Base-by-base conservation (phyloP, 2,888 invertebrate genomes). In the Andrena haemorrhoa region DNA sequence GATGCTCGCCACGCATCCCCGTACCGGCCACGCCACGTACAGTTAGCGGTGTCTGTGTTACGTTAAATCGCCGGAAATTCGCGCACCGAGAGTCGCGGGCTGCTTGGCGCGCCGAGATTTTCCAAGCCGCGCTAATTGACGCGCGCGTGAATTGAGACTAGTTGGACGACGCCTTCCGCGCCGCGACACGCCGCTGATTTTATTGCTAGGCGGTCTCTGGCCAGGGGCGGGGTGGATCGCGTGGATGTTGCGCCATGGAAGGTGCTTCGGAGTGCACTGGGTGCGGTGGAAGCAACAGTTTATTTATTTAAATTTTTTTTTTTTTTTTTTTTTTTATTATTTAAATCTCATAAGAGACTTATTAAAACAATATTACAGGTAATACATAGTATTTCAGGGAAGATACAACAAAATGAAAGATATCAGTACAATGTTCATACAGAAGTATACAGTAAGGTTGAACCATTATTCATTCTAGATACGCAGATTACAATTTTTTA, bases 21-120 rank as follows among this genome's bases (percentile, higher is more conserved):
- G 60, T 29, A 8, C 29, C 53, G 23, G 53, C 23, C 29, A 65
- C 77, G 35, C 56, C 61, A 61, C 78, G 61, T 77, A 71, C 78
- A 61, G 79, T 79, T 71, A 78, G 20, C 71, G 31, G 20, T 26
- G 16, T 41, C 41, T 20, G 58, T 70, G 58, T 60, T 60, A 31
- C 49, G 31, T 66, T 66, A 72, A 68, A 51, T 63, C 66, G 79
- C 47, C 58, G 66, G 80, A 80, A 80, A 79, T 68, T 68, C 68
- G 56, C 63, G 23, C 26, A 29, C 58, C 41, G 58, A n/a, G 60
- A n/a, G 16, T 49, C 58, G 10, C 31, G 1, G 33, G 31, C 4
- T 7, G 53, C 10, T 53, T 63, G 64, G 64, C 33, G 31, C 23
- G 12, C 16, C 23, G 8, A n/a, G 61, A 41, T 56, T 33, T 64